A percentile compares a stretch with the other conserved stretches of the same genome.
Conservation (phyloP, 2,888 invertebrate species). For the Anodontia alba region DNA sequence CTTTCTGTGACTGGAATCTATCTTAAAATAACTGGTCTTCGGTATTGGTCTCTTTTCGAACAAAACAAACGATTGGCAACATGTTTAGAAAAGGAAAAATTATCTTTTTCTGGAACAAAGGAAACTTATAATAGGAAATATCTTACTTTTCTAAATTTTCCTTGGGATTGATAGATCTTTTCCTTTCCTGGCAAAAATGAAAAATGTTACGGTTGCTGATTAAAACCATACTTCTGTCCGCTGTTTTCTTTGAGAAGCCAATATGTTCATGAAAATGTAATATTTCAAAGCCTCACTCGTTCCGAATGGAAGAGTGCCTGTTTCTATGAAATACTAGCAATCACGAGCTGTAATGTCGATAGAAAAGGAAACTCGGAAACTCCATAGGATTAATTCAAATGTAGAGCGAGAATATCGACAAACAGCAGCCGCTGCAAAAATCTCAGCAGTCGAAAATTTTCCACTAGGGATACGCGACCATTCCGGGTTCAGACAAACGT, state of each 20-base stretch:
- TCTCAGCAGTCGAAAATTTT: neutral
- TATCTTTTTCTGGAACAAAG: no score
- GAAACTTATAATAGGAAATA: no score
- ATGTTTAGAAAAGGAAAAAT: no score
- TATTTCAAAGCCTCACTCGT: neutral
- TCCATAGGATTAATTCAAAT: neutral
- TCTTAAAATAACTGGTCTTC: no score
- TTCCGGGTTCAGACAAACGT: neutral
- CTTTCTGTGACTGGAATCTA: no score
- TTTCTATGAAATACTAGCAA: no score
- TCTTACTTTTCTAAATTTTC: no score
- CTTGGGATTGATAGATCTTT: no score
- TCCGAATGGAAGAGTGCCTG: constrained; percentile 2
- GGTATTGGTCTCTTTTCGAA: no score
- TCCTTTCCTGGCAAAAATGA: no score
- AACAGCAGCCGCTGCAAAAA: neutral
- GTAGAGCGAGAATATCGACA: neutral
- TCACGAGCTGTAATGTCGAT: neutral
- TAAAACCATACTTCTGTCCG: neutral
- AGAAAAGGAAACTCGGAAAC: neutral
- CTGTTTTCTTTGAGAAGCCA: neutral
- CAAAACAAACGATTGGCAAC: no score
- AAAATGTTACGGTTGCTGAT: neutral
- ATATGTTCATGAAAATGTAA: neutral
- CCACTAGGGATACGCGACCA: neutral